Conservation (phyloP, 2,113 vertebrate species). For the Meriones unguiculatus region DNA sequence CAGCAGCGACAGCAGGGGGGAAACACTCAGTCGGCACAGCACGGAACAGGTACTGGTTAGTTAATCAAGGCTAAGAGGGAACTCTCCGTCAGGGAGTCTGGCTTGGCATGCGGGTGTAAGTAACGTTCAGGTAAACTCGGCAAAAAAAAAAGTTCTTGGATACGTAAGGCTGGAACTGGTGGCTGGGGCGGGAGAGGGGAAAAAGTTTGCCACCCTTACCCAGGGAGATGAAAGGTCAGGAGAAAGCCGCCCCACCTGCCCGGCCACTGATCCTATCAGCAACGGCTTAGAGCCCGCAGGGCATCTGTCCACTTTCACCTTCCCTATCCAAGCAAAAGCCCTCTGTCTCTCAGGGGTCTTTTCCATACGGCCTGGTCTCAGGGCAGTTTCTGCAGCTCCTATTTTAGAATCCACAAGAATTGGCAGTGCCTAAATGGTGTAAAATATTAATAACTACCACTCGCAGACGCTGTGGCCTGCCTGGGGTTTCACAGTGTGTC, state of each 20-base stretch:
- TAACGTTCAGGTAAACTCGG: neutral
- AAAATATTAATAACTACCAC: constrained; percentile 19
- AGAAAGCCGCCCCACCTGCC: neutral
- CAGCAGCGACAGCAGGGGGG: neutral
- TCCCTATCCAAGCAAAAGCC: neutral
- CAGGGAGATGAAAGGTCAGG: neutral
- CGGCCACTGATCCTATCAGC: neutral
- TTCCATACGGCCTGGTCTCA: neutral
- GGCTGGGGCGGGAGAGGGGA: neutral
- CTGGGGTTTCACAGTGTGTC: neutral
- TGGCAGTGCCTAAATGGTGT: neutral
- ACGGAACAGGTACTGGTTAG: neutral
- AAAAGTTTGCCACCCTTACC: neutral
- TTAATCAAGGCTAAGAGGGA: neutral
- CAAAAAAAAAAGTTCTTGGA: neutral
- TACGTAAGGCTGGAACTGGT: neutral
- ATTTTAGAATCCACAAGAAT: constrained; percentile 17
- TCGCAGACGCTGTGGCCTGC: neutral
- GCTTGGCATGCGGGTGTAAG: neutral
- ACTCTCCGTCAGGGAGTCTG: neutral
- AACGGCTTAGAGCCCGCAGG: neutral
- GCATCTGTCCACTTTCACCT: neutral
- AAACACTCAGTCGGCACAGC: neutral
- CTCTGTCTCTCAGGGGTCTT: neutral
- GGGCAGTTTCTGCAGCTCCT: constrained; percentile 1